Conservation (phyloP, 2,113 vertebrate genomes). For the Lagopus leucura region DNA sequence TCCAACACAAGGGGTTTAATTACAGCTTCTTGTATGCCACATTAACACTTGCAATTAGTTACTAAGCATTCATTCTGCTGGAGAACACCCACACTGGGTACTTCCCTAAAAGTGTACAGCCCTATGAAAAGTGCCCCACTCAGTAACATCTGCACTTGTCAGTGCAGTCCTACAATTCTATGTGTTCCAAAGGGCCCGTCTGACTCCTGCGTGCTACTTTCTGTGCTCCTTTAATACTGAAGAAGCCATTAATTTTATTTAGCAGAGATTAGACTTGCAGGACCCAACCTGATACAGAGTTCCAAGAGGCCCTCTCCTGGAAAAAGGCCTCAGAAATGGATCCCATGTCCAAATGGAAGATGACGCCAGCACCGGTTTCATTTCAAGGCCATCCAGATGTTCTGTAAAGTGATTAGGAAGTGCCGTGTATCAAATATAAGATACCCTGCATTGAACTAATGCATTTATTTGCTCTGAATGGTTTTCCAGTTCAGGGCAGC, state of each 20-base stretch:
- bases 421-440: slow-evolving; percentile 67
- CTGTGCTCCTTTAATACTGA: background rate
- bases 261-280: slow-evolving; percentile 1
- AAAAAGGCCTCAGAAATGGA: background rate
- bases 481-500: slow-evolving; percentile 56
- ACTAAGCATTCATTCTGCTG: background rate
- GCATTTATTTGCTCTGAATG: slow-evolving; percentile 65
- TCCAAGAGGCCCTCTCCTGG: slow-evolving; percentile 14
- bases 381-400: slow-evolving; percentile 59
- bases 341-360: slow-evolving; percentile 43
- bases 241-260: slow-evolving; percentile 19
- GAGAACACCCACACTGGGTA: background rate
- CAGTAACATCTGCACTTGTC: background rate
- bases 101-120: background rate
- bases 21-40: background rate
- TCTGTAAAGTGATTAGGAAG: slow-evolving; percentile 62
- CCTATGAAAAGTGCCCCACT: background rate
- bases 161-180: background rate
- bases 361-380: slow-evolving; percentile 33
- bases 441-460: slow-evolving; percentile 64
- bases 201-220: background rate
- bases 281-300: slow-evolving; percentile 31
- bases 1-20: background rate
- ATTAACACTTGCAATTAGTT: background rate
- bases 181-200: background rate